phyloP scores from a whole-genome alignment of 1,140 invertebrate genomes.

The Pseudobourletiella spinata region DNA sequence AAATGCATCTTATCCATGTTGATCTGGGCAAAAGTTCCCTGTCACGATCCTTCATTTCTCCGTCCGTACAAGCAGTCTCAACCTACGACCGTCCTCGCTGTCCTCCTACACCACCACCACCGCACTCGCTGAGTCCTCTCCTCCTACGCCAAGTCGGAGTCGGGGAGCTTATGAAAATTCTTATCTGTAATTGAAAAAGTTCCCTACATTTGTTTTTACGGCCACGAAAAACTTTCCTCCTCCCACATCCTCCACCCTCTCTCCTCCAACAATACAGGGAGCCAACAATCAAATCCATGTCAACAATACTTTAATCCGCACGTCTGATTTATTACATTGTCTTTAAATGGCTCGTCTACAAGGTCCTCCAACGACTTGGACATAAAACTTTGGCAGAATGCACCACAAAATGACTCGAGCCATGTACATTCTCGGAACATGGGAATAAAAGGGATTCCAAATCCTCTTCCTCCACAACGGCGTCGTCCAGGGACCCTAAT shows the following conservation, averaged over 20 bases:
- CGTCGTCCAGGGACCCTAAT: too few species aligned
- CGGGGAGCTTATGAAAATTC: slow-evolving; percentile 14
- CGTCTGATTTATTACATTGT: not conserved
- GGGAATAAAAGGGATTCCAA: too few species aligned
- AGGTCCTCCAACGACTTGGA: too few species aligned
- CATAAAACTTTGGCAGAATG: too few species aligned
- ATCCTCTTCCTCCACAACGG: too few species aligned
- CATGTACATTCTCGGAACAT: too few species aligned
- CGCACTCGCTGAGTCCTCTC: not conserved
- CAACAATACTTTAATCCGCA: not conserved
- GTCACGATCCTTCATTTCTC: slow-evolving; percentile 3
- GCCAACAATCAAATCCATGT: not conserved
- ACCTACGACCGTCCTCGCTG: too few species aligned
- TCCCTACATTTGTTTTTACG: slow-evolving; percentile 11
- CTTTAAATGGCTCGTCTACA: too few species aligned
- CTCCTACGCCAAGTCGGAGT: too few species aligned
- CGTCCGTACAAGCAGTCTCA: too few species aligned
- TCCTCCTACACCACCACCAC: not conserved
- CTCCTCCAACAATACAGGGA: not conserved
- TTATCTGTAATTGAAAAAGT: slow-evolving; percentile 17
- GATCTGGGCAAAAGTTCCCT: slow-evolving; percentile 6
- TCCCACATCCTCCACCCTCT: not conserved
- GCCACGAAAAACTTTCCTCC: too few species aligned
- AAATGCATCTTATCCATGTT: slow-evolving; percentile 8
- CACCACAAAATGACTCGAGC: too few species aligned